Percentiles rank a stretch among this genome's conserved stretches.
phyloP scores from a whole-genome alignment of 2,113 vertebrate species.

The human (Homo sapiens) region GRCh38 chr19:28036501-28037000 shows the following conservation, averaged over 20 bases:
- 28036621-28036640: not conserved
- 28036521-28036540: not conserved
- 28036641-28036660: not conserved
- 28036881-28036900: not conserved
- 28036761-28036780: not conserved
- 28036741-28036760: not conserved
- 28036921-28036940: not conserved
- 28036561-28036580: not conserved
- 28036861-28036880: not conserved
- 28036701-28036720: not conserved
- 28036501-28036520: not conserved
- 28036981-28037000: not conserved
- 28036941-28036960: not conserved
- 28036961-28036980: not conserved
- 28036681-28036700: not conserved
- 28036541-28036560: not conserved
- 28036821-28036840: not conserved
- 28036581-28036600: not conserved
- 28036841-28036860: not conserved
- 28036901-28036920: not conserved
- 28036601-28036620: not conserved
- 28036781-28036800: not conserved
- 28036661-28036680: not conserved
- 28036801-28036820: not conserved
- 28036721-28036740: not conserved